Evolutionary conservation across 2,113 vertebrate genomes (phyloP).

Genomic region (Chaetura pelagica): DNA sequence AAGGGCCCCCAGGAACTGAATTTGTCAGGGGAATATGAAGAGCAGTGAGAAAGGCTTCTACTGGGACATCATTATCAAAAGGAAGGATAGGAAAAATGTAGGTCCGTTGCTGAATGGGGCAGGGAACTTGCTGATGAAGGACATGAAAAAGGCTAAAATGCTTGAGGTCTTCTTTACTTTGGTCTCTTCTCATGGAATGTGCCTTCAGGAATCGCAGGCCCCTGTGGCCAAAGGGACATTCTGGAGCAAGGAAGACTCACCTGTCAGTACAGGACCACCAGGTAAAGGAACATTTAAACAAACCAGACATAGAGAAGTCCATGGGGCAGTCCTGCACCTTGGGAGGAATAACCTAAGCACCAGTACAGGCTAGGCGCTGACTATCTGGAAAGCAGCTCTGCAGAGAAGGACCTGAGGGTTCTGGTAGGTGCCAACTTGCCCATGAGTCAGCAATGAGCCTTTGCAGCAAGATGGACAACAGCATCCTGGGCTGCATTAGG

Average conservation of each 20-base stretch:
- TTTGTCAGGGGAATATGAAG: neutral
- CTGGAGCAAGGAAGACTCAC: neutral
- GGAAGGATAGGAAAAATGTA: neutral
- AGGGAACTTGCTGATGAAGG: neutral
- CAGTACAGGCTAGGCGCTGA: too few species aligned
- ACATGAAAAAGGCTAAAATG: neutral
- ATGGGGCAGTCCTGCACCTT: neutral
- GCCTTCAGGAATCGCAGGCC: neutral
- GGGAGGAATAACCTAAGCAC: too few species aligned
- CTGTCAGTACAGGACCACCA: neutral
- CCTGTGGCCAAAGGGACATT: neutral
- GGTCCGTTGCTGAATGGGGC: neutral
- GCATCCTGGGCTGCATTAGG: neutral
- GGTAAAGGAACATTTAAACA: neutral
- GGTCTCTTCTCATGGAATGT: neutral
- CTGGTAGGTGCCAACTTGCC: too few species aligned
- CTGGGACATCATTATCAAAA: neutral
- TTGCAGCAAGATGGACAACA: neutral
- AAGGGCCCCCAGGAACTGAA: neutral
- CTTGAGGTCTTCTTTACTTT: neutral
- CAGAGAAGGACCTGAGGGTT: too few species aligned
- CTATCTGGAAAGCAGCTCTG: too few species aligned
- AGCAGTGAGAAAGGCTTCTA: neutral
- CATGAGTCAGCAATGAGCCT: too few species aligned
- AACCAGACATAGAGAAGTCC: neutral